These are phyloP conservation scores for Cheracebus regulus DNA, from an alignment of 2,797 vertebrate species.

Conservation along the genomic window DNA sequence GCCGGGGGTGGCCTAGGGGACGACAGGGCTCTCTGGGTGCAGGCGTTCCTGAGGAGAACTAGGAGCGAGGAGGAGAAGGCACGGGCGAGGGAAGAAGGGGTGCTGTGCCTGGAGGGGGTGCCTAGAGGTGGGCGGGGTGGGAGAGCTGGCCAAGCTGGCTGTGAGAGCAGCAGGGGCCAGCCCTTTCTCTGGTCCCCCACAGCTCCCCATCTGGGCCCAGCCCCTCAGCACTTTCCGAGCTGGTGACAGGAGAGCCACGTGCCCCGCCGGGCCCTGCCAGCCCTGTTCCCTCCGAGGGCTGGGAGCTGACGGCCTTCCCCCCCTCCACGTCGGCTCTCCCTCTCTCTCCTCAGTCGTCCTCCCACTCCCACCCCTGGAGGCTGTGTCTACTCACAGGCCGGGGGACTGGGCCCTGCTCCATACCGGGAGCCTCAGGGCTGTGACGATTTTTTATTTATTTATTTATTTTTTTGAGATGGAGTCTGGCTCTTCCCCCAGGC, in stretches of 20 bases:
- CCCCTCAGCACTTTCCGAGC: not conserved
- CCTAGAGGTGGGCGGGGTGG: not conserved
- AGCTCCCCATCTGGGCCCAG: not conserved
- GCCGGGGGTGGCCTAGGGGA: accelerated
- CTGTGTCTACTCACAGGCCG: not conserved
- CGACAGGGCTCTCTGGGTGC: accelerated
- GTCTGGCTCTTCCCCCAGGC: too few relatives aligned
- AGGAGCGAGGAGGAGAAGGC: not conserved
- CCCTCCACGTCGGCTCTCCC: not conserved
- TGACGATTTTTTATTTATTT: not conserved
- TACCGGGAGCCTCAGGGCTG: too few relatives aligned
- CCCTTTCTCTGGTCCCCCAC: not conserved
- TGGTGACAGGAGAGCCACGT: not conserved
- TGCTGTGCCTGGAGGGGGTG: not conserved
- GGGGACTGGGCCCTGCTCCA: too few relatives aligned
- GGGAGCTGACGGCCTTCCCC: not conserved
- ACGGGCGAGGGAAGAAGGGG: not conserved
- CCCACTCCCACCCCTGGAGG: accelerated
- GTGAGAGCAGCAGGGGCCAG: not conserved
- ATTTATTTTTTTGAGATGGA: not conserved
- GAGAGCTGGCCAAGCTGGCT: not conserved
- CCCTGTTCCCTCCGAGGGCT: not conserved
- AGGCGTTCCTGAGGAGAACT: not conserved
- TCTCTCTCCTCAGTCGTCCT: not conserved
- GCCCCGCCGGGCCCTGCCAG: not conserved